phyloP scores from a whole-genome alignment of 2,113 vertebrate species.

The Electrona antarctica region DNA sequence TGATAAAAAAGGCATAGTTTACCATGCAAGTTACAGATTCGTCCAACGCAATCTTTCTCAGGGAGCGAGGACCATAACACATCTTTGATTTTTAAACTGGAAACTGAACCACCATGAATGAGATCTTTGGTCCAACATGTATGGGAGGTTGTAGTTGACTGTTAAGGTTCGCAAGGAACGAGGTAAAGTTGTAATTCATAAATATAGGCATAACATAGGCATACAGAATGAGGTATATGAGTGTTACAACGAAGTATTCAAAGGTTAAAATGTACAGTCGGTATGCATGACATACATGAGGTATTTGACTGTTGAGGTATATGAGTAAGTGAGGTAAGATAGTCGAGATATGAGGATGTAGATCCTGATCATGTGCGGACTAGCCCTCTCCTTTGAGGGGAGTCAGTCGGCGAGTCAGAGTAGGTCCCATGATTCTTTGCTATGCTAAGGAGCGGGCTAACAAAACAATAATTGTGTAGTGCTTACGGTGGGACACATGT shows the following conservation, averaged over 20 bases:
- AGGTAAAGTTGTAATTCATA: constrained; percentile 60
- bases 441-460: constrained; percentile 40
- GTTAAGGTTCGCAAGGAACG: constrained; percentile 28
- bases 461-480: constrained; percentile 51
- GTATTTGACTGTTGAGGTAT: constrained; percentile 65
- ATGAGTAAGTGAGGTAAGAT: constrained; percentile 38
- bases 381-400: constrained; percentile 47
- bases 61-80: constrained; percentile 29
- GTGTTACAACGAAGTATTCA: constrained; percentile 60
- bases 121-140: constrained; percentile 73
- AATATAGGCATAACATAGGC: constrained; percentile 60
- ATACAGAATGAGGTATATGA: constrained; percentile 48
- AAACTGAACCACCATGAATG: constrained; percentile 45
- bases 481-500: constrained; percentile 41
- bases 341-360: constrained; percentile 36
- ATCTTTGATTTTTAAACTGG: constrained; percentile 16
- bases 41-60: constrained; percentile 29
- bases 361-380: constrained; percentile 44
- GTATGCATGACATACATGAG: constrained; percentile 50
- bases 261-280: constrained; percentile 57
- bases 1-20: constrained; percentile 52
- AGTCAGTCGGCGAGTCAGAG: constrained; percentile 33
- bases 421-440: constrained; percentile 43
- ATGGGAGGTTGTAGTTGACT: constrained; percentile 19
- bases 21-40: constrained; percentile 52